These are phyloP conservation scores for Micromussa lordhowensis DNA, from an alignment of 92 coral and sea anemone species.

Conservation along the genomic window DNA sequence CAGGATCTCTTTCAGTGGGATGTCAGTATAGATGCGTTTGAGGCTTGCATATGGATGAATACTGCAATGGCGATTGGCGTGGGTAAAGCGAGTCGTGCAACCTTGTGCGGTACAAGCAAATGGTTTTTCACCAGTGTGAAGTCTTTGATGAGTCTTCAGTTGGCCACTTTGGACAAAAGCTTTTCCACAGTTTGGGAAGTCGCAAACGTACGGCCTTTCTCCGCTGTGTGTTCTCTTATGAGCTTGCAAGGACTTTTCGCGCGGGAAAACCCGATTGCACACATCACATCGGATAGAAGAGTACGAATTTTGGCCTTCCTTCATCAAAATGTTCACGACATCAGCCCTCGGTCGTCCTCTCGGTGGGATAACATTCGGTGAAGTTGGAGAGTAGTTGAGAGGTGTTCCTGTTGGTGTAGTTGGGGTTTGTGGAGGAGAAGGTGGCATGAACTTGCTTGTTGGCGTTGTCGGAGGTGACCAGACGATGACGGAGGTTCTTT, in stretches of 20 bases:
- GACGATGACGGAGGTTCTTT: slow-evolving; percentile 82
- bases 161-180: slow-evolving; percentile 99
- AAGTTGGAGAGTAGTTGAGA: slow-evolving; percentile 66
- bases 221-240: slow-evolving; percentile 99
- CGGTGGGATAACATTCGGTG: slow-evolving; percentile 83
- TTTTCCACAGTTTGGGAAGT: slow-evolving; percentile 98
- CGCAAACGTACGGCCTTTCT: slow-evolving; percentile 96
- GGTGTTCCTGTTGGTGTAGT: slow-evolving; percentile 70
- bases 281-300: slow-evolving; percentile 99
- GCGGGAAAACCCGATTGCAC: slow-evolving; percentile 99
- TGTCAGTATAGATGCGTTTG: slow-evolving; percentile 79
- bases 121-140: slow-evolving; percentile 98
- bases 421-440: slow-evolving; percentile 80
- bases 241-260: slow-evolving; percentile 99
- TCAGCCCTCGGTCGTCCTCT: slow-evolving; percentile 99
- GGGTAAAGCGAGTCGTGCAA: slow-evolving; percentile 92
- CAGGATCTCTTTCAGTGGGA: slow-evolving; percentile 89
- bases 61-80: slow-evolving; percentile 99
- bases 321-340: slow-evolving; percentile 84
- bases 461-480: slow-evolving; percentile 97
- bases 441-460: slow-evolving; percentile 80
- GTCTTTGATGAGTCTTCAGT: slow-evolving; percentile 94
- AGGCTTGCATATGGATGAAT: slow-evolving; percentile 92
- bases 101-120: slow-evolving; percentile 89
- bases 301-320: slow-evolving; percentile 94